A percentile compares a stretch with the other conserved stretches of the same genome.
These are phyloP conservation scores for Tonatia bakeri DNA, from an alignment of 2,113 vertebrate genomes.

Conservation along the genomic window DNA sequence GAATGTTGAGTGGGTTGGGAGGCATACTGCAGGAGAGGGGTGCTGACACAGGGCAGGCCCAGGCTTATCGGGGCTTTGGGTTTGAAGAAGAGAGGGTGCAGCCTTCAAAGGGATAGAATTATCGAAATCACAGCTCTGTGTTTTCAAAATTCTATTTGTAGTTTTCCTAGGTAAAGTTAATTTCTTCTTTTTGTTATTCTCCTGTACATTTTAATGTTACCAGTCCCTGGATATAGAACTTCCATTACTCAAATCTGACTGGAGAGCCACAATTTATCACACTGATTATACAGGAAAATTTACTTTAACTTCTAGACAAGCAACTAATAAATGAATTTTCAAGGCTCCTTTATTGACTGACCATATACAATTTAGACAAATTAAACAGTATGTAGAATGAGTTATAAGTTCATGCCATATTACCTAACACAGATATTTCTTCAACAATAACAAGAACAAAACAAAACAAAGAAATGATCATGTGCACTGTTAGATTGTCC, in stretches of 20 bases:
- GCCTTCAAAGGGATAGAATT: not conserved
- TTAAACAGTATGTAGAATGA: not conserved
- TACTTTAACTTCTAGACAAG: not conserved
- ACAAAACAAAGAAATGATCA: not conserved
- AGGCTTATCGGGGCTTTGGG: fast-evolving
- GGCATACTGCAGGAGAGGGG: too few species aligned
- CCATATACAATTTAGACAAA: not conserved
- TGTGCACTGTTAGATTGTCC: not conserved
- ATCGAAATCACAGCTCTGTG: not conserved
- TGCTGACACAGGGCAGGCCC: fast-evolving
- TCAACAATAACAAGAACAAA: not conserved
- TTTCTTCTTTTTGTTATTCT: not conserved
- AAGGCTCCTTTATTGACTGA: not conserved
- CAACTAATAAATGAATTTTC: not conserved
- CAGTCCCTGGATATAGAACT: not conserved
- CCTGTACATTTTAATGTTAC: not conserved
- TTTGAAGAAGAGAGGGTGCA: not conserved
- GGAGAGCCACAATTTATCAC: not conserved
- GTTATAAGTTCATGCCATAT: not conserved
- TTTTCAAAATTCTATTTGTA: not conserved
- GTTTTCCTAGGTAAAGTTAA: not conserved
- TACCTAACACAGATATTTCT: not conserved
- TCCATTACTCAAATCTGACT: not conserved
- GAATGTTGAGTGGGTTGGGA: not conserved
- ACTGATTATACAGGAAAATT: not conserved